A percentile compares a stretch with the other conserved stretches of the same genome.
These are phyloP conservation scores for Scelioninae gen. 1 DNA, from an alignment of 2,888 invertebrate species.

Conservation along the genomic window DNA sequence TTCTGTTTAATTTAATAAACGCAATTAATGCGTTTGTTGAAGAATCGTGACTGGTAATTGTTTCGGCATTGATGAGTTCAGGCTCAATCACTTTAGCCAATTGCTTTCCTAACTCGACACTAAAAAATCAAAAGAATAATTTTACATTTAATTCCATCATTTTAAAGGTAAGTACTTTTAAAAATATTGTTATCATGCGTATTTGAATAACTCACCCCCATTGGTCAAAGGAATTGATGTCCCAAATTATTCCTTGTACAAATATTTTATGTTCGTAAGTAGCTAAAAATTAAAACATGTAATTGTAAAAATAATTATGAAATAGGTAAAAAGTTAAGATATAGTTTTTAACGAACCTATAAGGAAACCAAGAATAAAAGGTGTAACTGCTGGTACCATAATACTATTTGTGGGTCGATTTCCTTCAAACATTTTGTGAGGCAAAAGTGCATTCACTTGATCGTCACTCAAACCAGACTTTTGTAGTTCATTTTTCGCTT, in stretches of 20 bases:
- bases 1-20: constrained; percentile 91
- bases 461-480: constrained; percentile 91
- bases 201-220: constrained; percentile 94
- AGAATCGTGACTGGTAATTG: constrained; percentile 92
- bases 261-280: constrained; percentile 99
- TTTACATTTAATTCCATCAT: too few species aligned
- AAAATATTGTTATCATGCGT: too few species aligned
- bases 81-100: constrained; percentile 99
- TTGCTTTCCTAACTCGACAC: constrained; percentile 99
- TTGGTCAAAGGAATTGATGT: constrained; percentile 99
- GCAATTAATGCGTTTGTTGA: constrained; percentile 99
- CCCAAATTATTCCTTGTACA: constrained; percentile 99
- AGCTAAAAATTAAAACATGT: constrained; percentile 86
- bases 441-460: constrained; percentile 91
- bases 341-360: constrained; percentile 94
- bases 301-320: too few species aligned
- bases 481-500: constrained; percentile 92
- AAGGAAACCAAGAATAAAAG: constrained; percentile 95
- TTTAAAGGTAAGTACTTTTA: too few species aligned
- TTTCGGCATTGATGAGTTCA: constrained; percentile 89
- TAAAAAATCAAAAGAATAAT: constrained; percentile 80
- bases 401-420: constrained; percentile 99
- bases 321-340: too few species aligned
- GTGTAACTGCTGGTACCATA: constrained; percentile 94
- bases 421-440: constrained; percentile 98